These are phyloP conservation scores for Cephus pulcher DNA, from an alignment of 2,888 invertebrate species.

Conservation along the genomic window DNA sequence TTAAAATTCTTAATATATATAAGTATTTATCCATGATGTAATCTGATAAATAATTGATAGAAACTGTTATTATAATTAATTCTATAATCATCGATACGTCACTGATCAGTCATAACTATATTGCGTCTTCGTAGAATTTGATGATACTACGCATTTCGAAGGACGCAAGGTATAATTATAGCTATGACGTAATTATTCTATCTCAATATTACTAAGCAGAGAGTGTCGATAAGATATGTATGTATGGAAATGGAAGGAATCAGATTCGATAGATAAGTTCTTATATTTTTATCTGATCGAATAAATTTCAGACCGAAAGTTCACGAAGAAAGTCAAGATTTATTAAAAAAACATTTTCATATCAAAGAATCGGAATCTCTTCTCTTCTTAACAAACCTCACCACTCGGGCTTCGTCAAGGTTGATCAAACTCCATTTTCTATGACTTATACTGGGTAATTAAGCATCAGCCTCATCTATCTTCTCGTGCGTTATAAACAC, in stretches of 20 bases:
- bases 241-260: background rate
- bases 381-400: background rate
- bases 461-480: background rate
- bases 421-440: background rate
- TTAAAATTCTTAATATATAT: too few species aligned
- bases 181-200: background rate
- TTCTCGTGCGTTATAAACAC: background rate
- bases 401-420: background rate
- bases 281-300: background rate
- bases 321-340: background rate
- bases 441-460: background rate
- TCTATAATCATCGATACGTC: too few species aligned
- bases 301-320: background rate
- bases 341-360: background rate
- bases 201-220: background rate
- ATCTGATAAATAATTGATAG: too few species aligned
- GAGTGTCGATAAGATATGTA: background rate
- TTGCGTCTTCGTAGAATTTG: background rate
- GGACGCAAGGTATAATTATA: background rate
- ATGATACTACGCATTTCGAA: background rate
- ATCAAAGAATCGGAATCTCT: background rate
- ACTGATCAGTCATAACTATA: too few species aligned
- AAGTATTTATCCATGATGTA: too few species aligned
- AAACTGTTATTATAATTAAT: too few species aligned
- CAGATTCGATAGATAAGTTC: background rate